A percentile compares a stretch with the other conserved stretches of the same genome.
These are phyloP conservation scores for Vulpes ferrilata DNA, from an alignment of 2,113 vertebrate species.

Conservation along the genomic window DNA sequence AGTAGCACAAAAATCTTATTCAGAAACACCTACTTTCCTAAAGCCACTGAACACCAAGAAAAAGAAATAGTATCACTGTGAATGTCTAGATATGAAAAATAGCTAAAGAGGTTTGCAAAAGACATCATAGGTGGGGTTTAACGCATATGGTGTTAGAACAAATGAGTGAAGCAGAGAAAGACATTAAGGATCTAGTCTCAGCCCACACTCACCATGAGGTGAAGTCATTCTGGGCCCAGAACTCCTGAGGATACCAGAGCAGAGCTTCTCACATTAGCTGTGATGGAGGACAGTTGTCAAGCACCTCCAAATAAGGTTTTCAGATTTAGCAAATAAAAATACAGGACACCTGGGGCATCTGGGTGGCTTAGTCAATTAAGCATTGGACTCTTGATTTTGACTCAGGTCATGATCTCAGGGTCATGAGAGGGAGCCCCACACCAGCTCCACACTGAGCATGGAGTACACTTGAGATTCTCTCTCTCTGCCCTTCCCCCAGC, in stretches of 20 bases:
- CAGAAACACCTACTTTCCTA: constrained; percentile 9
- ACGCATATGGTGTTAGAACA: background rate
- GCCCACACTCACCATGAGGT: background rate
- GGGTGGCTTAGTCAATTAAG: background rate
- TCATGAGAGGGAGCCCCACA: background rate
- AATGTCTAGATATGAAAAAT: constrained; percentile 17
- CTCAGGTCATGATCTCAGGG: background rate
- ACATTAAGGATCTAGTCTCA: background rate
- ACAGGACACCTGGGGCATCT: background rate
- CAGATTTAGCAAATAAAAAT: constrained; percentile 30
- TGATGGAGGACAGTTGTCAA: background rate
- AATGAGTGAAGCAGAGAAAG: background rate
- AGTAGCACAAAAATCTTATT: background rate
- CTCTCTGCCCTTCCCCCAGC: background rate
- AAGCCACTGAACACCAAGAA: background rate
- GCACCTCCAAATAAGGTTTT: background rate
- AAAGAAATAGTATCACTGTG: background rate
- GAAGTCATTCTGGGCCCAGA: background rate
- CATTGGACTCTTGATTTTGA: background rate
- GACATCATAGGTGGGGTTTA: background rate
- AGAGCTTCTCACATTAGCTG: background rate
- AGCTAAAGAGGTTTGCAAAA: background rate
- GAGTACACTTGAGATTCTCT: background rate
- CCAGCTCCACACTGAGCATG: background rate
- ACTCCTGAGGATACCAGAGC: background rate